Evolutionary conservation across 2,113 vertebrate species (phyloP).

Genomic region (Syrmaticus mikado): DNA sequence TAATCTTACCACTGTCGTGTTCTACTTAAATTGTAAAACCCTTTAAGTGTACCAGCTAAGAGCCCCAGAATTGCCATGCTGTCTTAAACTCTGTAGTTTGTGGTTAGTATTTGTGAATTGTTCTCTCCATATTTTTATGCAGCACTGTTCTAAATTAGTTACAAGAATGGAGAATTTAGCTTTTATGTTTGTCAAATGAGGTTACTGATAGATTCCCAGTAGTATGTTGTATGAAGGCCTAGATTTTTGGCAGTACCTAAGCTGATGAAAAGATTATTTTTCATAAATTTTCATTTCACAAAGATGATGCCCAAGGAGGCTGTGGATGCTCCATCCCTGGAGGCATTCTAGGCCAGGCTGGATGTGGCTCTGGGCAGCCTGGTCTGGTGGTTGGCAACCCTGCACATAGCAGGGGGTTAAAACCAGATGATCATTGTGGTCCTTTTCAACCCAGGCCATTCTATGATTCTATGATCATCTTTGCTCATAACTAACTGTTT

Average conservation of each 20-base stretch:
- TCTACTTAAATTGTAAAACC: background rate
- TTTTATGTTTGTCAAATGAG: conserved; percentile 14
- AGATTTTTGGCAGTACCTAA: background rate
- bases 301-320: background rate
- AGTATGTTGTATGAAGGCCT: background rate
- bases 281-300: conserved; percentile 23
- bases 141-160: conserved; percentile 2
- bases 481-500: background rate
- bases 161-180: background rate
- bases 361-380: no score
- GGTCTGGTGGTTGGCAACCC: no score
- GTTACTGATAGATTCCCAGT: background rate
- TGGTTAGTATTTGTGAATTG: conserved; percentile 1
- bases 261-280: background rate
- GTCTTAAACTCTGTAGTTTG: background rate
- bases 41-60: background rate
- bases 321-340: no score
- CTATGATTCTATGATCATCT: background rate
- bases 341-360: no score
- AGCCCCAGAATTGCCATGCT: background rate
- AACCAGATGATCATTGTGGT: no score
- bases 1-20: background rate
- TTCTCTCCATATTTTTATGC: conserved; percentile 1
- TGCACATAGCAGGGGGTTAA: no score
- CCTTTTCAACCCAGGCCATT: no score